These are phyloP conservation scores for Rhabdophis nuchalis DNA, from an alignment of 2,797 vertebrate species.

Conservation along the genomic window DNA sequence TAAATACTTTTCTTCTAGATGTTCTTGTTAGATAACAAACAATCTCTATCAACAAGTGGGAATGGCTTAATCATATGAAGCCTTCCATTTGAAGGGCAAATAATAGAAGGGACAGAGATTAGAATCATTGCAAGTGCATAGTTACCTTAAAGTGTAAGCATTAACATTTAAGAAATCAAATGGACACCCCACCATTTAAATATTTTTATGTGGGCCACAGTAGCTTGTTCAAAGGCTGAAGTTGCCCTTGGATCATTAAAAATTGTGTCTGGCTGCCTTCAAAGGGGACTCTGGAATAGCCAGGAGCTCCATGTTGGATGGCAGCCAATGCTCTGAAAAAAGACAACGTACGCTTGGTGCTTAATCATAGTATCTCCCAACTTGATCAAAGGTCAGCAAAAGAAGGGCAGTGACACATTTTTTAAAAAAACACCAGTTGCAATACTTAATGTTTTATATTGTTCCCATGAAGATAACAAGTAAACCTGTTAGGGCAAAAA, in stretches of 20 bases:
- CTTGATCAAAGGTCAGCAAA: not conserved
- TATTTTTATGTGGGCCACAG: not conserved
- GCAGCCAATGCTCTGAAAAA: not conserved
- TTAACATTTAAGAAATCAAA: not conserved
- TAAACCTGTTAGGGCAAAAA: not conserved
- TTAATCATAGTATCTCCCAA: not conserved
- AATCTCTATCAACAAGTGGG: not conserved
- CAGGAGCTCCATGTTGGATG: not conserved
- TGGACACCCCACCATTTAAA: not conserved
- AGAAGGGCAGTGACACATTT: not conserved
- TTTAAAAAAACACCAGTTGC: not conserved
- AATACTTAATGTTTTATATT: not conserved
- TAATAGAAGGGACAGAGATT: not conserved
- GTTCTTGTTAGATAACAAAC: not conserved
- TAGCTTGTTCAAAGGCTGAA: not conserved
- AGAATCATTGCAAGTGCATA: not conserved
- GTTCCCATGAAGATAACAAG: not conserved
- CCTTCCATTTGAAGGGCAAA: not conserved
- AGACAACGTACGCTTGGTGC: accelerated
- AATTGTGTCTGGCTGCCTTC: not conserved
- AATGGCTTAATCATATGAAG: not conserved
- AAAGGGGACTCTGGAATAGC: not conserved
- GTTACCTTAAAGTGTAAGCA: not conserved
- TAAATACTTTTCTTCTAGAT: not conserved
- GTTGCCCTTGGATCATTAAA: not conserved